Conservation (phyloP, 2,797 vertebrate genomes). For the Alfaro cultratus region DNA sequence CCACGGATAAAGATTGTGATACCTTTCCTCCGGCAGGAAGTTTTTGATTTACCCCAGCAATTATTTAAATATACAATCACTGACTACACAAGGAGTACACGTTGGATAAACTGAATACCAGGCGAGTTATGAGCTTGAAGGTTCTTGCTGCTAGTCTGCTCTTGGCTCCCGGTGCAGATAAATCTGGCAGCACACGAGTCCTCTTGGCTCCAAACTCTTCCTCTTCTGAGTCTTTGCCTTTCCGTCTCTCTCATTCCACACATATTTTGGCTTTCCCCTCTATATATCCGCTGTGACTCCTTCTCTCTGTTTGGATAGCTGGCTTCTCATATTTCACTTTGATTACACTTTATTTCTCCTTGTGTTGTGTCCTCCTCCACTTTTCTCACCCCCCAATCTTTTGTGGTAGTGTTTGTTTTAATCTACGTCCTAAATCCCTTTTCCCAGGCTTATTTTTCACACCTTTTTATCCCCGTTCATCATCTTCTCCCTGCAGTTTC, state of each 20-base stretch:
- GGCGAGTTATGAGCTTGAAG: slow-evolving; percentile 32
- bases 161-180: slow-evolving; percentile 50
- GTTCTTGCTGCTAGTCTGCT: slow-evolving; percentile 46
- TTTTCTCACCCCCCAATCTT: slow-evolving; percentile 24
- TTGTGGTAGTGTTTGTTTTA: slow-evolving; percentile 29
- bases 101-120: slow-evolving; percentile 42
- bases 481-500: slow-evolving; percentile 20
- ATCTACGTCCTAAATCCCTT: slow-evolving; percentile 37
- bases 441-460: slow-evolving; percentile 4
- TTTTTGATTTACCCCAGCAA: slow-evolving; percentile 6
- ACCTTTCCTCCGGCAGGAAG: slow-evolving; percentile 5
- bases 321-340: slow-evolving; percentile 60
- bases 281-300: slow-evolving; percentile 58
- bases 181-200: slow-evolving; percentile 51
- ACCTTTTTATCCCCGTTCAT: slow-evolving; percentile 26
- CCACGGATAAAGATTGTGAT: background rate
- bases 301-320: slow-evolving; percentile 50
- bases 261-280: slow-evolving; percentile 70
- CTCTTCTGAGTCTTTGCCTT: slow-evolving; percentile 53
- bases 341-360: slow-evolving; percentile 28
- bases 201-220: slow-evolving; percentile 56
- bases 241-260: slow-evolving; percentile 57
- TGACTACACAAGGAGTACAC: slow-evolving; percentile 8
- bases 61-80: background rate
- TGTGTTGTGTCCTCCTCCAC: slow-evolving; percentile 38